phyloP scores from a whole-genome alignment of 2,113 vertebrate genomes.

The Columba livia region DNA sequence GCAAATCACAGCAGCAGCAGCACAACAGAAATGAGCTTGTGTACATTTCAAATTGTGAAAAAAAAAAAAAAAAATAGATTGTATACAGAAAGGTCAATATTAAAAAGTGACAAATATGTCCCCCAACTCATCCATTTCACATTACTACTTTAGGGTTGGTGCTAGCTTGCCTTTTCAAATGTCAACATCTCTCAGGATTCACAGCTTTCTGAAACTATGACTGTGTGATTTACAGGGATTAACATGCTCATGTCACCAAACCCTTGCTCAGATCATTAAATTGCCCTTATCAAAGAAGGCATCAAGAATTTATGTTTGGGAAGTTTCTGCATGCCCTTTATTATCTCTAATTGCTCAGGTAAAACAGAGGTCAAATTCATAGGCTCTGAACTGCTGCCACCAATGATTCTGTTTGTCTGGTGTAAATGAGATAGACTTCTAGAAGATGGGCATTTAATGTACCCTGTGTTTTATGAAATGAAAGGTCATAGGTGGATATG shows the following conservation, averaged over 20 bases:
- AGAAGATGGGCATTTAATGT: background rate
- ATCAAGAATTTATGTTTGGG: conserved; percentile 7
- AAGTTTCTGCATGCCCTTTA: background rate
- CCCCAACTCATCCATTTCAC: background rate
- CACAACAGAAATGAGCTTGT: background rate
- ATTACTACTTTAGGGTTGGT: background rate
- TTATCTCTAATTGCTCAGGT: background rate
- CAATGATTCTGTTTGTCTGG: background rate
- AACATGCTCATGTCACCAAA: background rate
- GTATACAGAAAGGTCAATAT: background rate
- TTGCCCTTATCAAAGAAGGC: background rate
- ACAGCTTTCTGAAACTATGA: background rate
- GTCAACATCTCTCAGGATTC: background rate
- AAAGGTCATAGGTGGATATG: background rate
- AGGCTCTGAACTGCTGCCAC: background rate
- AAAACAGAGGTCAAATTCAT: background rate
- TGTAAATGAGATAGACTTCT: background rate
- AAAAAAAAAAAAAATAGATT: background rate
- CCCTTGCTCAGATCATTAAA: background rate
- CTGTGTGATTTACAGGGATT: background rate
- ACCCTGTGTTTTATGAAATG: background rate
- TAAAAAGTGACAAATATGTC: background rate
- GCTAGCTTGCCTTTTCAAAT: background rate
- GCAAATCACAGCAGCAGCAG: background rate
- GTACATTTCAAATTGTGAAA: background rate